Conservation (phyloP, 1,140 invertebrate species). For the Apis mellifera region Amel_HAv3.1 CM009942.2:7177501-7178000, state of each 20-base stretch:
- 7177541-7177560: slow-evolving; percentile 16
- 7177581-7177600: slow-evolving; percentile 10
- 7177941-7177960: too few relatives aligned
- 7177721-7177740: slow-evolving; percentile 24
- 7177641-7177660: slow-evolving; percentile 48
- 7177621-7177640: slow-evolving; percentile 44
- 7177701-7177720: slow-evolving; percentile 32
- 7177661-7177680: slow-evolving; percentile 61
- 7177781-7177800: slow-evolving; percentile 46
- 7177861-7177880: background rate
- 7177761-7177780: slow-evolving; percentile 41
- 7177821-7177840: background rate
- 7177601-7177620: slow-evolving; percentile 34
- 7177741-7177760: background rate
- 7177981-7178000: background rate
- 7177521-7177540: slow-evolving; percentile 37
- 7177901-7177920: too few relatives aligned
- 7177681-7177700: slow-evolving; percentile 45
- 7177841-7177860: slow-evolving; percentile 34
- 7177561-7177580: background rate
- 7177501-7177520: slow-evolving; percentile 46
- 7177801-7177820: slow-evolving; percentile 1
- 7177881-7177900: too few relatives aligned
- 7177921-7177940: too few relatives aligned
- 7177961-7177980: background rate